Percentiles rank a stretch among this genome's conserved stretches.
phyloP scores from a whole-genome alignment of 2,113 vertebrate genomes.

The Sisor rabdophorus region DNA sequence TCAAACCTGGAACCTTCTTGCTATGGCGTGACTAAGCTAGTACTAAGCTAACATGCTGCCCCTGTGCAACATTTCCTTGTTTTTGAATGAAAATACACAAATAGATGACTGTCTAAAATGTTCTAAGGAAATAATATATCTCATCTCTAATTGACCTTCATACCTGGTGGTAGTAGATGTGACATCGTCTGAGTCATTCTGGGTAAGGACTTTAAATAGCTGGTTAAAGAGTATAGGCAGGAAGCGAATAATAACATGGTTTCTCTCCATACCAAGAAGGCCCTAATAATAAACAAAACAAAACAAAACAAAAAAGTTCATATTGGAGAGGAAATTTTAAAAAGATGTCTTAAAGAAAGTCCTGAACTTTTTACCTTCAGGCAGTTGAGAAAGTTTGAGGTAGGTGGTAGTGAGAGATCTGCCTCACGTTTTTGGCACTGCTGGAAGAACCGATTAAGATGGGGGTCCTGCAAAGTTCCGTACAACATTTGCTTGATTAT shows the following conservation, averaged over 20 bases:
- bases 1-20: no score
- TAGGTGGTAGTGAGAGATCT: slow-evolving; percentile 83
- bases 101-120: no score
- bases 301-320: not conserved
- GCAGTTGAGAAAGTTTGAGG: slow-evolving; percentile 84
- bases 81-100: no score
- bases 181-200: slow-evolving; percentile 86
- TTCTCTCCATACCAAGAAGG: slow-evolving; percentile 89
- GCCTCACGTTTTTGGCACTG: slow-evolving; percentile 95
- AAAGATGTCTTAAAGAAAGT: fast-evolving
- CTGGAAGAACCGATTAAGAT: slow-evolving; percentile 90
- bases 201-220: slow-evolving; percentile 87
- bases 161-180: slow-evolving; percentile 87
- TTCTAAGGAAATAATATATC: no score
- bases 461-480: slow-evolving; percentile 77
- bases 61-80: no score
- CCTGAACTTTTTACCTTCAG: slow-evolving; percentile 78
- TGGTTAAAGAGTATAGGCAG: slow-evolving; percentile 96
- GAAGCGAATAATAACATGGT: slow-evolving; percentile 89
- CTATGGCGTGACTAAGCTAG: no score
- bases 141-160: not conserved
- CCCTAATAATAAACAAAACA: slow-evolving; percentile 69
- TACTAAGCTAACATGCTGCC: no score
- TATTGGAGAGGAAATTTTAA: no score
- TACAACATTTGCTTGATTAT: not conserved